These are phyloP conservation scores for Gopherus evgoodei DNA, from an alignment of 2,113 vertebrate genomes.

Conservation along the genomic window DNA sequence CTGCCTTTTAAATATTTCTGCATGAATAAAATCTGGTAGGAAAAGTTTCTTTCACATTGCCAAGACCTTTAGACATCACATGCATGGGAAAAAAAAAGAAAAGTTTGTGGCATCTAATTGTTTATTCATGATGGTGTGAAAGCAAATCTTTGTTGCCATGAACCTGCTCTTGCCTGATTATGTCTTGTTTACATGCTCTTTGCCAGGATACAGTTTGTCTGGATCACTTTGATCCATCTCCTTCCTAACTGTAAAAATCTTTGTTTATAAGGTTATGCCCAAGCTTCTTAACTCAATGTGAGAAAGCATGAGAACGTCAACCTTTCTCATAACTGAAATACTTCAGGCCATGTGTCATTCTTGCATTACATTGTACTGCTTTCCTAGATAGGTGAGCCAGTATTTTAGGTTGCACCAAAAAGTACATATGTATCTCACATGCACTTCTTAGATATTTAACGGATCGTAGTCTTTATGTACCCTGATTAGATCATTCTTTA, in stretches of 20 bases:
- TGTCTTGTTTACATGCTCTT: constrained; percentile 6
- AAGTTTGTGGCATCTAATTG: background rate
- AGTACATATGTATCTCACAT: background rate
- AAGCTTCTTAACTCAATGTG: background rate
- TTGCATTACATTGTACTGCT: background rate
- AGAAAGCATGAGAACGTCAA: background rate
- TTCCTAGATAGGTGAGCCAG: background rate
- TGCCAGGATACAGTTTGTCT: constrained; percentile 8
- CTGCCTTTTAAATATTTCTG: background rate
- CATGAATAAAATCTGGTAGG: background rate
- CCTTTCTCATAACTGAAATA: background rate
- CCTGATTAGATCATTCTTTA: background rate
- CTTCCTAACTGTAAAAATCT: background rate
- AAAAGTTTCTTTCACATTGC: background rate
- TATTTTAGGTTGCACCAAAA: background rate
- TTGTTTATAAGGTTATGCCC: background rate
- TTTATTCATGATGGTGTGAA: background rate
- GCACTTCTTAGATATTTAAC: background rate
- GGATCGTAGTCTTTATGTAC: background rate
- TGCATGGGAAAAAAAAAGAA: rapidly evolving
- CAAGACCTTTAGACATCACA: background rate
- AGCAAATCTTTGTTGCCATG: background rate
- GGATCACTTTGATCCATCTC: background rate
- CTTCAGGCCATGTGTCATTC: too few species aligned
- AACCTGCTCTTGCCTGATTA: background rate